Percentiles rank a stretch among this genome's conserved stretches.
These are phyloP conservation scores for Dascyllus trimaculatus DNA, from an alignment of 2,113 vertebrate species.

Conservation along the genomic window DNA sequence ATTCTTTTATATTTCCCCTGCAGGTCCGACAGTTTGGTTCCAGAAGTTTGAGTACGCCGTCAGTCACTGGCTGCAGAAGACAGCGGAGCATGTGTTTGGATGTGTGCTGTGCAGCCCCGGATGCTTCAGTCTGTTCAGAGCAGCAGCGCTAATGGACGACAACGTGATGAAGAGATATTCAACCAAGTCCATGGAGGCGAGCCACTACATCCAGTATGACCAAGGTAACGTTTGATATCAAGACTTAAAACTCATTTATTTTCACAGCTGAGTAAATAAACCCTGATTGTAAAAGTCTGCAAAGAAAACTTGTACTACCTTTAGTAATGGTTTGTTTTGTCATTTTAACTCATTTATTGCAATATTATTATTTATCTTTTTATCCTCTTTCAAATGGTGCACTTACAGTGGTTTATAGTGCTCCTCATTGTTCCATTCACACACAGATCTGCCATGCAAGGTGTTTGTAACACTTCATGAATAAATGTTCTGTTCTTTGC, in stretches of 20 bases:
- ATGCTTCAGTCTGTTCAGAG: conserved; percentile 85
- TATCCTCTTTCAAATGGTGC: too few relatives aligned
- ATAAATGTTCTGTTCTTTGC: not conserved
- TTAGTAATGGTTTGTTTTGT: too few relatives aligned
- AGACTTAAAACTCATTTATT: not conserved
- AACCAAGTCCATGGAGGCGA: conserved; percentile 72
- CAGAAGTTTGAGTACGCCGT: conserved; percentile 87
- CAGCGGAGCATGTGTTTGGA: conserved; percentile 82
- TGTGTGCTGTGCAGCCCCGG: conserved; percentile 84
- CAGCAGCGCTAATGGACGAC: conserved; percentile 82
- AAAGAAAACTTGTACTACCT: too few relatives aligned
- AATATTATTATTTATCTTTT: too few relatives aligned
- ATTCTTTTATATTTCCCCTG: not conserved
- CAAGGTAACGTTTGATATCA: conserved; percentile 65
- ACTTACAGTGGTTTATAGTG: too few relatives aligned
- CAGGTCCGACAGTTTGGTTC: conserved; percentile 86
- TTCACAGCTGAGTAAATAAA: not conserved
- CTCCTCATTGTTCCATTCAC: too few relatives aligned
- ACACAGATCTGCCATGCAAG: too few relatives aligned
- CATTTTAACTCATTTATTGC: too few relatives aligned
- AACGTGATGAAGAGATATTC: conserved; percentile 84
- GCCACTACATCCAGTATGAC: conserved; percentile 80
- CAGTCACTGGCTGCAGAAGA: conserved; percentile 86
- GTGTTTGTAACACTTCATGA: not conserved
- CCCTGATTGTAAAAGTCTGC: not conserved